Evolutionary conservation across 2,797 vertebrate genomes (phyloP).

Genomic region (Hozukius guyotensis): DNA sequence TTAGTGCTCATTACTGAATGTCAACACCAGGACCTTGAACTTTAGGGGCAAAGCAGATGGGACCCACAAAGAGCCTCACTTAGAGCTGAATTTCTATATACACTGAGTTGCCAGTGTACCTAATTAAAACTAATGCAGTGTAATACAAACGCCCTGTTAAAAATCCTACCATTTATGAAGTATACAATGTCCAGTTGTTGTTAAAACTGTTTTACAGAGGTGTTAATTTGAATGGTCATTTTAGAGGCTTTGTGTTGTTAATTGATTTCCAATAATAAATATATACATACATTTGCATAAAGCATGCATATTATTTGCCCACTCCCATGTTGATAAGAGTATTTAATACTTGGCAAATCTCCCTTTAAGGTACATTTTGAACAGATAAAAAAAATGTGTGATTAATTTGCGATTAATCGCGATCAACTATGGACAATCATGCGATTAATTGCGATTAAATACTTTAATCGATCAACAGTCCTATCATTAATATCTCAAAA

Average conservation of each 20-base stretch:
- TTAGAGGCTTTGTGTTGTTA: too few species aligned
- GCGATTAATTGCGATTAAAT: too few species aligned
- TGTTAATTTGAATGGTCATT: too few species aligned
- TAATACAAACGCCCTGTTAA: background rate
- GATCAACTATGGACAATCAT: too few species aligned
- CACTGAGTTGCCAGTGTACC: background rate
- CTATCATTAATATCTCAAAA: background rate
- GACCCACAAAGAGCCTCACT: background rate
- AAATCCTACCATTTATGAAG: background rate
- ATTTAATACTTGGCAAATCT: too few species aligned
- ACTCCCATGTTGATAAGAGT: too few species aligned
- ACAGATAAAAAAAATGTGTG: too few species aligned
- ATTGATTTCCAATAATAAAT: too few species aligned
- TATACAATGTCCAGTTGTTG: background rate
- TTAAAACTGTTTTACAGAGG: background rate
- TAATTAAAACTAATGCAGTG: background rate
- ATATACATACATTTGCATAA: too few species aligned
- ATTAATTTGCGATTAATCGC: too few species aligned
- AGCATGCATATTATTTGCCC: rapidly evolving
- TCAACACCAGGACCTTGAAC: constrained; percentile 13
- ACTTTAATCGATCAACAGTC: too few species aligned
- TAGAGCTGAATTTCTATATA: background rate
- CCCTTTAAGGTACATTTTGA: too few species aligned
- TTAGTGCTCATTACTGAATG: constrained; percentile 49
- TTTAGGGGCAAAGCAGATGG: constrained; percentile 24